A percentile compares a stretch with the other conserved stretches of the same genome.
These are phyloP conservation scores for Lymantria dispar DNA, from an alignment of 2,888 invertebrate species.

Conservation along the genomic window DNA sequence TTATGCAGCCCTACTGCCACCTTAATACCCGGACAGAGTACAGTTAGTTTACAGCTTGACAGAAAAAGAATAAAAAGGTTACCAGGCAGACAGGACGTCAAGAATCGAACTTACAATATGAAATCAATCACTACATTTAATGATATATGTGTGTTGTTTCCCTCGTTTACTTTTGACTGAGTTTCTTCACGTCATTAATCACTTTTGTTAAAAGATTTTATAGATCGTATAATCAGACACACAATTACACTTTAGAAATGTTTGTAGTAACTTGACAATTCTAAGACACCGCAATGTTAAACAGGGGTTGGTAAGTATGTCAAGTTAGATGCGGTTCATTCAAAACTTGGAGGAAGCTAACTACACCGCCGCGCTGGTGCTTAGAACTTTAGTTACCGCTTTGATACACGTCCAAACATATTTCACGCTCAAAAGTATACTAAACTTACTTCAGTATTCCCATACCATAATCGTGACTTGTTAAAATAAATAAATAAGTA, in stretches of 20 bases:
- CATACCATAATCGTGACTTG: not conserved
- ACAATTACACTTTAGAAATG: slow-evolving; percentile 4
- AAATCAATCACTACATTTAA: too few species aligned
- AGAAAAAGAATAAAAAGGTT: too few species aligned
- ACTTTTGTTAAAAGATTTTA: not conserved
- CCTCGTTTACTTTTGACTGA: too few species aligned
- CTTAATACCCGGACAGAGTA: too few species aligned
- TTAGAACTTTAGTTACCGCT: slow-evolving; percentile 1
- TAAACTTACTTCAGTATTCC: not conserved
- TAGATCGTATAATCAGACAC: not conserved
- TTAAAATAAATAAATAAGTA: not conserved
- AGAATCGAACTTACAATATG: too few species aligned
- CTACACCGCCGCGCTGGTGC: slow-evolving; percentile 1
- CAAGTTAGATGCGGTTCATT: slow-evolving; percentile 21
- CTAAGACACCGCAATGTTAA: slow-evolving; percentile 20
- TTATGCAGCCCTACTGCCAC: too few species aligned
- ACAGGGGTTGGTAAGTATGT: slow-evolving; percentile 26
- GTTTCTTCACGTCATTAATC: too few species aligned
- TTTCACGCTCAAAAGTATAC: not conserved
- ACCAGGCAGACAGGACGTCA: too few species aligned
- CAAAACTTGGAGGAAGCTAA: slow-evolving; percentile 3
- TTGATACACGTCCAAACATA: not conserved
- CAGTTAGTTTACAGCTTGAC: too few species aligned
- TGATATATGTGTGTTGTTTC: too few species aligned
- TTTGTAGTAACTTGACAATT: slow-evolving; percentile 10